phyloP scores from a whole-genome alignment of 2,113 vertebrate species.

The Acanthisitta chloris region DNA sequence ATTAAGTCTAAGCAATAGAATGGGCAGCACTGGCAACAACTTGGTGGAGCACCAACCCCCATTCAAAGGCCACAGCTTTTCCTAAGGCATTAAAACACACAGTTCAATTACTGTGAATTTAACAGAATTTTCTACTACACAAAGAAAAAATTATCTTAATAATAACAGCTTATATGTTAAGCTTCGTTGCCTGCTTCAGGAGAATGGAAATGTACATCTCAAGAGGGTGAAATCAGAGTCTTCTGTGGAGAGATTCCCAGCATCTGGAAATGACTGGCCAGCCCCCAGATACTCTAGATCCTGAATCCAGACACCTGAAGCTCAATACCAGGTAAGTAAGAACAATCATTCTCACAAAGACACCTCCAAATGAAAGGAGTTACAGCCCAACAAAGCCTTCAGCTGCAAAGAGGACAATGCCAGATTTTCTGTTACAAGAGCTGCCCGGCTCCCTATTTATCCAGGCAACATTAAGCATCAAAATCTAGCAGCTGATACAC shows the following conservation, averaged over 20 bases:
- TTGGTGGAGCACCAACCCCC: accelerated
- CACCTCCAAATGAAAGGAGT: not conserved
- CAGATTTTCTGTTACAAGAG: not conserved
- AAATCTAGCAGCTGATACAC: not conserved
- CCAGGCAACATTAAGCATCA: not conserved
- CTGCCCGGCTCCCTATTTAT: no score
- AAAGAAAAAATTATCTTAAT: not conserved
- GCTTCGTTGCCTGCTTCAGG: not conserved
- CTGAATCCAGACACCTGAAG: not conserved
- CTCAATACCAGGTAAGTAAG: not conserved
- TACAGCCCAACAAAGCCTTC: not conserved
- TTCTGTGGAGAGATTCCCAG: not conserved
- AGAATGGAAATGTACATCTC: not conserved
- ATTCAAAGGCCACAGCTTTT: not conserved
- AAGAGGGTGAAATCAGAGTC: not conserved
- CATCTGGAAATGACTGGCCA: not conserved
- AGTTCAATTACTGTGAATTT: not conserved
- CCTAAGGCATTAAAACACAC: not conserved
- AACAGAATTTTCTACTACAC: not conserved
- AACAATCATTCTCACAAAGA: not conserved
- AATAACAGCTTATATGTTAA: not conserved
- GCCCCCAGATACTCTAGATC: not conserved
- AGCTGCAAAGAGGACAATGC: not conserved
- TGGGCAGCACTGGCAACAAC: accelerated
- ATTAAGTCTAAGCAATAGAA: not conserved